Conservation (phyloP, 2,113 vertebrate genomes). For the Puffinus mauretanicus region DNA sequence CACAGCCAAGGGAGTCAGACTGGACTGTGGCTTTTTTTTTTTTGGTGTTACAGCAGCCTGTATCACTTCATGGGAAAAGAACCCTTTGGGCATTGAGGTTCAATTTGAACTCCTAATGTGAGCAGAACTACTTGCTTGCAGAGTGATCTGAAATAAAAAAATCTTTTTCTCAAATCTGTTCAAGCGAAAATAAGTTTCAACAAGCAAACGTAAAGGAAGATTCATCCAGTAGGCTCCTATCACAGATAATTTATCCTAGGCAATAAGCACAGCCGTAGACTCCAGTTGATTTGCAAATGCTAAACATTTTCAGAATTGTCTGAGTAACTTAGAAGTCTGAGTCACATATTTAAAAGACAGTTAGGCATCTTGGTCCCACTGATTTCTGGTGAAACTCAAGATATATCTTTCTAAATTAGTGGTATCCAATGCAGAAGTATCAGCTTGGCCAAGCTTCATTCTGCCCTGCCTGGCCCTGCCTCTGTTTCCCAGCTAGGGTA, state of each 20-base stretch:
- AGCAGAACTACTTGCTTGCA: not conserved
- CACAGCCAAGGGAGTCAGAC: not conserved
- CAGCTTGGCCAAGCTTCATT: not conserved
- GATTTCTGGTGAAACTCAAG: not conserved
- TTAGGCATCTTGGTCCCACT: not conserved
- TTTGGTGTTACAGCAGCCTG: not conserved
- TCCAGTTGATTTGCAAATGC: not conserved
- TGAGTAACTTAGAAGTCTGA: not conserved
- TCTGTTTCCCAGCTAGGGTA: not conserved
- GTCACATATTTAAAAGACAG: not conserved
- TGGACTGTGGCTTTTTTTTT: not conserved
- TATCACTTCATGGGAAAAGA: not conserved
- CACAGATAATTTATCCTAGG: not conserved
- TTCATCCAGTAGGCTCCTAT: not conserved
- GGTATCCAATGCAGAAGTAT: not conserved
- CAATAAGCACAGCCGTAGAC: not conserved
- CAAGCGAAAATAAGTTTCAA: not conserved
- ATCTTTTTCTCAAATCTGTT: not conserved
- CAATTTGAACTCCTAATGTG: not conserved
- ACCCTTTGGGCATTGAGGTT: not conserved
- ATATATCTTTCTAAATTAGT: not conserved
- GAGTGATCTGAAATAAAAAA: not conserved
- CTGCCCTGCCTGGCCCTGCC: not conserved
- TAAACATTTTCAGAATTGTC: not conserved
- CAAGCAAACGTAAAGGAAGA: not conserved